Percentiles rank a stretch among this genome's conserved stretches.
Conservation (phyloP, 2,888 invertebrate species). For the Mesoligia furuncula region DNA sequence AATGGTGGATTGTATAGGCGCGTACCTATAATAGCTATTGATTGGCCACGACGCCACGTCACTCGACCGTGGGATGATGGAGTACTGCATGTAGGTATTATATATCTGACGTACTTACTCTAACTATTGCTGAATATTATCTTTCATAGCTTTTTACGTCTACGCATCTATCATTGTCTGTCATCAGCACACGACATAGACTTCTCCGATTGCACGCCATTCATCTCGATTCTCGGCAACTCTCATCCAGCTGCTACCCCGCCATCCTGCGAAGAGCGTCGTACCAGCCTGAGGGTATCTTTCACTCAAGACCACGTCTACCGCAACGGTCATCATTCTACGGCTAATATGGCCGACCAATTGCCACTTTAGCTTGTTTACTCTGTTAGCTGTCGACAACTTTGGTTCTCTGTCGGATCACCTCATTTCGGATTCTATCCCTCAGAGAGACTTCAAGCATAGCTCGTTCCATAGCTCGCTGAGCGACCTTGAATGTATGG, state of each 20-base stretch:
- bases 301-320: not conserved
- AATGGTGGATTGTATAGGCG: no score
- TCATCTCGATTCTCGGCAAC: not conserved
- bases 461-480: not conserved
- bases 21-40: slow-evolving; percentile 19
- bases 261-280: not conserved
- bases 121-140: not conserved
- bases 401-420: not conserved
- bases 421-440: not conserved
- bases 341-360: not conserved
- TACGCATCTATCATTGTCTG: not conserved
- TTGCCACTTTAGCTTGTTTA: not conserved
- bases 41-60: slow-evolving; percentile 38
- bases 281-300: no score
- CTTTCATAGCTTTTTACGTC: not conserved
- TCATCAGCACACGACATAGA: not conserved
- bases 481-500: not conserved
- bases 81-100: not conserved
- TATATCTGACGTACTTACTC: not conserved
- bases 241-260: not conserved
- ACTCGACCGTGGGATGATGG: slow-evolving; percentile 10
- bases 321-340: not conserved
- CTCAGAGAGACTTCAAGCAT: not conserved
- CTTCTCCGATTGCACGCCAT: not conserved
- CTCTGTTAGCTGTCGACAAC: not conserved